Evolutionary conservation across 2,113 vertebrate genomes (phyloP).

Genomic region (Podilymbus podiceps): DNA sequence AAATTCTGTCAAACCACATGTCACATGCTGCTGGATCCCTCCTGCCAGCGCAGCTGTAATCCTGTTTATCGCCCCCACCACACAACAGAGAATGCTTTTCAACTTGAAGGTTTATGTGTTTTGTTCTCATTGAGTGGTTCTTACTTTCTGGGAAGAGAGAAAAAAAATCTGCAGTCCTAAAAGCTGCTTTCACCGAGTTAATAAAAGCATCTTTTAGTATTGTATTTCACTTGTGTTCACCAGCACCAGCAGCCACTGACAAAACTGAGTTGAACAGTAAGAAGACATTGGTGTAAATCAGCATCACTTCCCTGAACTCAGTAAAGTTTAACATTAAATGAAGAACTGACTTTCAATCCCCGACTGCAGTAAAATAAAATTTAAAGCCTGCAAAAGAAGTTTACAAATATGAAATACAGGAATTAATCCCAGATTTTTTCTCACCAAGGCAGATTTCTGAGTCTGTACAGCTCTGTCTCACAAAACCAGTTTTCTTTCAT

Average conservation of each 20-base stretch:
- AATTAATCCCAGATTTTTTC: neutral
- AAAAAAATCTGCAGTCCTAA: neutral
- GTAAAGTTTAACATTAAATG: neutral
- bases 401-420: neutral
- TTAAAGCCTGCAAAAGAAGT: neutral
- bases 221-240: neutral
- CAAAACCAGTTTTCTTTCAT: neutral
- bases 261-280: neutral
- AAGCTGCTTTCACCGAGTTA: neutral
- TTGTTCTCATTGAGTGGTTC: neutral
- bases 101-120: neutral
- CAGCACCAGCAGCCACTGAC: neutral
- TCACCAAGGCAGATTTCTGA: neutral
- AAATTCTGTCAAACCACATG: conserved; percentile 22
- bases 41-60: neutral
- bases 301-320: neutral
- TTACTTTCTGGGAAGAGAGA: neutral
- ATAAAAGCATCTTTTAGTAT: neutral
- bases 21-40: neutral
- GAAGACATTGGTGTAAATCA: neutral
- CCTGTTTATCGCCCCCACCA: fast-evolving
- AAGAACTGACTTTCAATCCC: neutral
- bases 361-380: neutral
- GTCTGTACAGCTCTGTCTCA: neutral
- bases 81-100: neutral